These are phyloP conservation scores for Hydrozoanthus tunicans DNA, from an alignment of 64 coral and sea anemone species.

Conservation along the genomic window DNA sequence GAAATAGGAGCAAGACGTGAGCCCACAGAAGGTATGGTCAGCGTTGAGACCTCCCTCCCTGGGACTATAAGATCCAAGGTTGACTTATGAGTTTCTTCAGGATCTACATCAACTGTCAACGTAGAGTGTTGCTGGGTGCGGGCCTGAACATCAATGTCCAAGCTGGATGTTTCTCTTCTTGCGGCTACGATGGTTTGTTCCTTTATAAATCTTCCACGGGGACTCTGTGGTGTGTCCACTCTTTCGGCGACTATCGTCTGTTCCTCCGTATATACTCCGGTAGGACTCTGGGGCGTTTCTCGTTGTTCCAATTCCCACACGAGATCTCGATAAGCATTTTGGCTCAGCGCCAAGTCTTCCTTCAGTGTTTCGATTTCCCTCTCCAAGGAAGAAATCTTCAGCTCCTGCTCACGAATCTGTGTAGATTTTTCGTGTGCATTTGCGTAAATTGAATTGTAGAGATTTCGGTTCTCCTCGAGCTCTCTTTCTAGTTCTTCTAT, in stretches of 20 bases:
- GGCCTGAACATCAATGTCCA: slow-evolving; percentile 71
- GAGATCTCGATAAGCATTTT: slow-evolving; percentile 73
- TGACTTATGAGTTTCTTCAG: slow-evolving; percentile 30
- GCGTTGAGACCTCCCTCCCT: slow-evolving; percentile 29
- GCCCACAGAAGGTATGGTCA: slow-evolving; percentile 21
- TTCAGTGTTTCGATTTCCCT: slow-evolving; percentile 65
- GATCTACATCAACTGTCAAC: slow-evolving; percentile 72
- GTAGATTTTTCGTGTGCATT: slow-evolving; percentile 46
- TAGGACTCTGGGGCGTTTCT: not conserved
- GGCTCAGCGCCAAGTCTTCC: slow-evolving; percentile 71
- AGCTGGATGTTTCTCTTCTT: slow-evolving; percentile 55
- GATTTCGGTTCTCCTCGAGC: slow-evolving; percentile 55
- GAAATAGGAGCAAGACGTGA: slow-evolving; percentile 56
- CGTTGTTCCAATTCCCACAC: slow-evolving; percentile 61
- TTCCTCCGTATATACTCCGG: not conserved
- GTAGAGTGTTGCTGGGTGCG: slow-evolving; percentile 58
- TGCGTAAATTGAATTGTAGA: slow-evolving; percentile 21
- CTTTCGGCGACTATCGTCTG: slow-evolving; percentile 17
- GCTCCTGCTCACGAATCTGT: slow-evolving; percentile 46
- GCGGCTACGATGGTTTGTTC: slow-evolving; percentile 26
- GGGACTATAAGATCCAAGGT: slow-evolving; percentile 22
- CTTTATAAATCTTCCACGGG: not conserved
- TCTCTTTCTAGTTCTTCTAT: slow-evolving; percentile 64
- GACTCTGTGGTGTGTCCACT: slow-evolving; percentile 2
- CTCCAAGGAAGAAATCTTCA: slow-evolving; percentile 63